A percentile compares a stretch with the other conserved stretches of the same genome.
phyloP scores from a whole-genome alignment of 1,140 invertebrate species.

The Megathymus violae region DNA sequence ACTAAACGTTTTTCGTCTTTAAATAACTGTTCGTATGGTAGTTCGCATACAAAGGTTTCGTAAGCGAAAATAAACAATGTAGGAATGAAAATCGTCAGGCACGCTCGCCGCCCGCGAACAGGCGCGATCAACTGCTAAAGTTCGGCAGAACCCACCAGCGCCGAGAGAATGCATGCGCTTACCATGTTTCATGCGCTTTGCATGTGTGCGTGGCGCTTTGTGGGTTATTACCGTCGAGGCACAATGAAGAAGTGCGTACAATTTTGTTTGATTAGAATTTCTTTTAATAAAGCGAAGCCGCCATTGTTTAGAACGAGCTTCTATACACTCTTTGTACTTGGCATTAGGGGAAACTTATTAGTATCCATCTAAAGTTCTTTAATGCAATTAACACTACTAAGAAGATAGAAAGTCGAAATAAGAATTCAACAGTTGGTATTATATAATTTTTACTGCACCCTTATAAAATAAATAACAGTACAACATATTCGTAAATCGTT shows the following conservation, averaged over 20 bases:
- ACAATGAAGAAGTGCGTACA: constrained; percentile 65
- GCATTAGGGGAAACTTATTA: constrained; percentile 58
- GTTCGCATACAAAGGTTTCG: constrained; percentile 51
- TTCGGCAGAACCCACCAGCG: constrained; percentile 35
- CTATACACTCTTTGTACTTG: constrained; percentile 54
- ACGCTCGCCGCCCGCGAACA: constrained; percentile 62
- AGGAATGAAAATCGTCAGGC: constrained; percentile 52
- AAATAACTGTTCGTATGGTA: constrained; percentile 48
- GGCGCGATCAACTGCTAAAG: constrained; percentile 72
- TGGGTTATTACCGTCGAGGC: constrained; percentile 72
- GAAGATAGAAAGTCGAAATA: constrained; percentile 30
- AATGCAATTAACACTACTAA: constrained; percentile 52
- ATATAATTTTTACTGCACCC: neutral
- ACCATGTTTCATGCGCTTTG: constrained; percentile 39
- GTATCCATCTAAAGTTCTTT: constrained; percentile 45
- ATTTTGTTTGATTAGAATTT: constrained; percentile 72
- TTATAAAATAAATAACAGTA: neutral
- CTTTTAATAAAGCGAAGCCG: constrained; percentile 53
- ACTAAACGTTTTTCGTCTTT: constrained; percentile 27
- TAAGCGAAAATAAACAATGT: constrained; percentile 64
- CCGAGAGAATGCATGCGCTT: constrained; percentile 44
- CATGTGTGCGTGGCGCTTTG: constrained; percentile 62
- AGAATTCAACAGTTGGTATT: constrained; percentile 12
- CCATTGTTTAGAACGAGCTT: constrained; percentile 58
- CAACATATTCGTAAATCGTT: no score